Evolutionary conservation across 2,888 invertebrate genomes (phyloP).

Genomic region (Diaprepes abbreviatus): DNA sequence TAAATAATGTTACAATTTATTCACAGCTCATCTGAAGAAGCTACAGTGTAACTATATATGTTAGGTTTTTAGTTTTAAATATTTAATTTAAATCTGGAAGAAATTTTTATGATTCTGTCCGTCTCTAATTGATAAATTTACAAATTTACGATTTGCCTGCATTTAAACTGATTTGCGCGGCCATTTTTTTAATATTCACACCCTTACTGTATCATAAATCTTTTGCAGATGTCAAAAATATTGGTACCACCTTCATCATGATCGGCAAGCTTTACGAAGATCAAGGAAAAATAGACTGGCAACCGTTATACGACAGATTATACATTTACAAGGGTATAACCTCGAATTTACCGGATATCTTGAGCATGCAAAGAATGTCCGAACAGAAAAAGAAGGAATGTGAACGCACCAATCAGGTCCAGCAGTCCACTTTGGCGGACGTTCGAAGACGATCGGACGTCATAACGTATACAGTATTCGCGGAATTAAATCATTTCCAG

Average conservation of each 20-base stretch:
- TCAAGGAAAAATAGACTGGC: slow-evolving; percentile 91
- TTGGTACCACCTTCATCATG: slow-evolving; percentile 90
- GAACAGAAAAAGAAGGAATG: slow-evolving; percentile 92
- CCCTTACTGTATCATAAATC: too few relatives aligned
- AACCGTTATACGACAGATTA: slow-evolving; percentile 90
- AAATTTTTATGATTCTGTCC: too few relatives aligned
- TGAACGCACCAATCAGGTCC: slow-evolving; percentile 86
- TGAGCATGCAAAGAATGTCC: slow-evolving; percentile 90
- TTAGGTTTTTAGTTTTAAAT: too few relatives aligned
- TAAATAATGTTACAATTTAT: too few relatives aligned
- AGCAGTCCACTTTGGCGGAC: slow-evolving; percentile 83
- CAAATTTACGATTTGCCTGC: too few relatives aligned
- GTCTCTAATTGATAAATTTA: too few relatives aligned
- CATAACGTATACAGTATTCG: slow-evolving; percentile 92
- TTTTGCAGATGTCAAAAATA: slow-evolving; percentile 72
- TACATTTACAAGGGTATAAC: slow-evolving; percentile 96
- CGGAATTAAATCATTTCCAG: slow-evolving; percentile 96
- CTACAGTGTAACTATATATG: too few relatives aligned
- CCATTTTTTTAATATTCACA: too few relatives aligned
- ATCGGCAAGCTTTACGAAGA: slow-evolving; percentile 93
- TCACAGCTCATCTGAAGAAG: too few relatives aligned
- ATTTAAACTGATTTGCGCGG: too few relatives aligned
- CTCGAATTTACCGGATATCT: slow-evolving; percentile 89
- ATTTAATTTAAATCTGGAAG: too few relatives aligned
- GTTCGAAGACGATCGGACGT: slow-evolving; percentile 89